Base-by-base conservation (phyloP, 2,888 invertebrate genomes). In the Lycophotia porphyrea region DNA sequence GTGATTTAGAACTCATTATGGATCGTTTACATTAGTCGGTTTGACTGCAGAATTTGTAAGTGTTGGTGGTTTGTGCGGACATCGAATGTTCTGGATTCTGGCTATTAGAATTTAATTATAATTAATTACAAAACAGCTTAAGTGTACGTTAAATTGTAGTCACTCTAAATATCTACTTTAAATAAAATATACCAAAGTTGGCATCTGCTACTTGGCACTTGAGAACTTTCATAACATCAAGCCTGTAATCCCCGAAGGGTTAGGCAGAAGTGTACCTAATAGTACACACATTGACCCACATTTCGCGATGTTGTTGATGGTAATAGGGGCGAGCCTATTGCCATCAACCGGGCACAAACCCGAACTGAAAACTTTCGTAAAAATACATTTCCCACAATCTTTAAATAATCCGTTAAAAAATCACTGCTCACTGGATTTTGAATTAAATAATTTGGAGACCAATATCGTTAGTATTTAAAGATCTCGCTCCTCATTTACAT, bases 1-100 rank as follows among this genome's bases (percentile, higher is more conserved):
- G 13, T 64, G 80, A 84, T 81, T 78, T 64, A 60, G 34, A 63
- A 67, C 67, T 78, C 78, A 78, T 71, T 82, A 80, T 67, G 36
- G 4, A 78, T 71, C 42, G 67, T 78, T 80, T 71, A 52, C 71
- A 78, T 68, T 44, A 36, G 47, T 70, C 24, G 11, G 39, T 70
- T 66, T 82, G 77, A 82, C 69, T 77, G 58, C 39, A 34, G 64
- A 77, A 76, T 64, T 82, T 67, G 71, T 76, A 39, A 63, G 27
- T 68, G 42, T 42, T 61, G 1, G 27, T 81, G 60, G 18, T 81
- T 81, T 58, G 75, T 49, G 5, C 15, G 24, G 24, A 74, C 44
- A 42, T 2, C 5, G 15, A 63, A 8, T 47, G 15, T 80, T 63
- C 55, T 58, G 0, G 11, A 7, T 31, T 24, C 27, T 49, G 9